Base-by-base conservation (phyloP, 2,888 invertebrate species). In the Maniola hyperantus region DNA sequence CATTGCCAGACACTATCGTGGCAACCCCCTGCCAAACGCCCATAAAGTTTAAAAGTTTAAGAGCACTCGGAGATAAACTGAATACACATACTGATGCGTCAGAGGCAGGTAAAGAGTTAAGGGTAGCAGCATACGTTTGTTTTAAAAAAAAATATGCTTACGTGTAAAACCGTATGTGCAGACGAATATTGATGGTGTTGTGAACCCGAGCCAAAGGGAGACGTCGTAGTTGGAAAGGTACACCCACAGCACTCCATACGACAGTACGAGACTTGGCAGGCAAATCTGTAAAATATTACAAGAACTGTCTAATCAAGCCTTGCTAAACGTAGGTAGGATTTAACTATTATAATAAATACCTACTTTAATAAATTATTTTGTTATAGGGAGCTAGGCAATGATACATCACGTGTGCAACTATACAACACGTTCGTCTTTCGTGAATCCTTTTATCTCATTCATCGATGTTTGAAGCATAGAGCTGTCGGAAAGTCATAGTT, bases 171-270 rank as follows among this genome's bases (percentile, higher is more conserved):
- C 85, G 77, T 84, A 87, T 4, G 84, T 80, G 46, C 89, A 76
- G 59, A 88, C 80, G 69, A 85, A 89, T 63, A 89, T 76, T 1
- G 88, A 80, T 1, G 92, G 91, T 51, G 90, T 83, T 18, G 83
- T 76, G 11, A 92, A 74, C 1, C 85, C 87, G 11, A 88, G 75
- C 88, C 88, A 88, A 70, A 84, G 67, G 6, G 89, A 85, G 4
- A 85, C 80, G 11, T 85, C 88, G 18, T 84, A 74, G 58, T 82
- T 81, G 36, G 82, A 76, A 7, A 85, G 74, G 67, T 87, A 83
- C 8, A 88, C 80, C 76, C 92, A 79, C 58, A 92, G 74, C 53
- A 89, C 84, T 18, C 92, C 92, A 66, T 92, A 92, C 0, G 89
- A 85, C 18, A 89, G 77, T 64, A 92, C 82, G 62, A 92, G 76